Conservation (phyloP, 2,888 invertebrate species). For the Mimas tiliae region DNA sequence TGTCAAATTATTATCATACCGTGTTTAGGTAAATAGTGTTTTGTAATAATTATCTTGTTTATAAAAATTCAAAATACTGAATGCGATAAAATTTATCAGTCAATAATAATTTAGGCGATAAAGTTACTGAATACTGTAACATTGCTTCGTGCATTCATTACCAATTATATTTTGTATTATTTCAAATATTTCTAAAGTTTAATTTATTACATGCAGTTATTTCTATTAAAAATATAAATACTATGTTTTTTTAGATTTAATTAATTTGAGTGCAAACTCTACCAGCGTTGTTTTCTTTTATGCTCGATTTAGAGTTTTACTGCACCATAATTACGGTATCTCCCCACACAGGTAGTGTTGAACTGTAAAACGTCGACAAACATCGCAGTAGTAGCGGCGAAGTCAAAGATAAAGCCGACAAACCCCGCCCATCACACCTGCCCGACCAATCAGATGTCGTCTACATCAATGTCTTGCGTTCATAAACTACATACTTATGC, state of each 20-base stretch:
- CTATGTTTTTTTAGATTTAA: not conserved
- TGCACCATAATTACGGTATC: not conserved
- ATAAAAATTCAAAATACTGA: too few relatives aligned
- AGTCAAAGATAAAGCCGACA: slow-evolving; percentile 47
- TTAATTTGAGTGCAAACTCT: not conserved
- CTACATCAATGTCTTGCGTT: slow-evolving; percentile 39
- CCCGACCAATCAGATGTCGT: slow-evolving; percentile 46
- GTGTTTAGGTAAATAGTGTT: not conserved
- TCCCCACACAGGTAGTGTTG: not conserved
- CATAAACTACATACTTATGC: slow-evolving; percentile 35
- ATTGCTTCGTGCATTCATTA: too few relatives aligned
- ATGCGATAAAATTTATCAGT: too few relatives aligned
- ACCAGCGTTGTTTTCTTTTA: not conserved
- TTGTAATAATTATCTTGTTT: too few relatives aligned
- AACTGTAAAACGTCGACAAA: slow-evolving; percentile 12
- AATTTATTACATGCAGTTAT: too few relatives aligned
- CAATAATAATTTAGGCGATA: too few relatives aligned
- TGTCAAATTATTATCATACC: not conserved
- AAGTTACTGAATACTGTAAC: too few relatives aligned
- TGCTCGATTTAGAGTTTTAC: not conserved
- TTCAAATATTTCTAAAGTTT: too few relatives aligned
- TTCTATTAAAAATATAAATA: too few relatives aligned
- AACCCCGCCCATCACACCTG: slow-evolving; percentile 54
- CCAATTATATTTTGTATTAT: too few relatives aligned
- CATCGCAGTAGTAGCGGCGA: slow-evolving; percentile 33